These are phyloP conservation scores for Propsilocerus akamusi DNA, from an alignment of 1,140 invertebrate species.

Conservation along the genomic window DNA sequence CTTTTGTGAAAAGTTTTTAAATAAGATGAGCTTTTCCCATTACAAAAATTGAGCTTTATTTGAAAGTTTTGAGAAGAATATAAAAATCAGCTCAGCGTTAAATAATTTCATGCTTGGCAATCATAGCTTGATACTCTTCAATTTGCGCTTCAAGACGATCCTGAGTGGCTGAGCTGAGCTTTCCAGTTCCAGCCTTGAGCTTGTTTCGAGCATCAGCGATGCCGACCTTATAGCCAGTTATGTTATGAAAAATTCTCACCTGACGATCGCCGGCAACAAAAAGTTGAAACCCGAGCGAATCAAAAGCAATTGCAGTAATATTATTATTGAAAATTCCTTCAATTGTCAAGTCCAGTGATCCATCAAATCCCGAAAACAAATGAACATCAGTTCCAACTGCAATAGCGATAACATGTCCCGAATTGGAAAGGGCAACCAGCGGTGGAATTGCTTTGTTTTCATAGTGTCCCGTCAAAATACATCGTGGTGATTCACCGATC, in stretches of 20 bases:
- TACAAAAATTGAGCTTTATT: no score
- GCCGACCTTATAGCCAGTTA: slow-evolving; percentile 51
- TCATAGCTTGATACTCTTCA: slow-evolving; percentile 36
- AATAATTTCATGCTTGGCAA: no score
- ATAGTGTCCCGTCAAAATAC: slow-evolving; percentile 41
- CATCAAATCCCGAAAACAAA: slow-evolving; percentile 49
- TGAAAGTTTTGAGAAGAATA: no score
- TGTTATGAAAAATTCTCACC: slow-evolving; percentile 62
- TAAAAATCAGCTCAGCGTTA: no score
- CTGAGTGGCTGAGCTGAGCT: slow-evolving; percentile 44
- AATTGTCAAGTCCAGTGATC: slow-evolving; percentile 40
- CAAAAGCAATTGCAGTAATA: slow-evolving; percentile 49
- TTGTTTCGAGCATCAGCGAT: slow-evolving; percentile 44
- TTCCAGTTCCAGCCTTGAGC: slow-evolving; percentile 27
- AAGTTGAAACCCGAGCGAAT: slow-evolving; percentile 52
- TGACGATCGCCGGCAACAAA: slow-evolving; percentile 54
- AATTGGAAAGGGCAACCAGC: slow-evolving; percentile 49
- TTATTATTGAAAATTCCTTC: slow-evolving; percentile 37
- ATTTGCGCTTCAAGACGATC: slow-evolving; percentile 55
- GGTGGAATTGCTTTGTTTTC: slow-evolving; percentile 26
- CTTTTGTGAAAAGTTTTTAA: no score
- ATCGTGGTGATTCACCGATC: slow-evolving; percentile 55
- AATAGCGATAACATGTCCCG: slow-evolving; percentile 53
- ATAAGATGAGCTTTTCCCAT: no score
- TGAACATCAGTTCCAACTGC: slow-evolving; percentile 38